Evolutionary conservation across 2,888 invertebrate genomes (phyloP), one percentile per base, ranked within the genome.

Genomic region (Leuctra nigra): DNA sequence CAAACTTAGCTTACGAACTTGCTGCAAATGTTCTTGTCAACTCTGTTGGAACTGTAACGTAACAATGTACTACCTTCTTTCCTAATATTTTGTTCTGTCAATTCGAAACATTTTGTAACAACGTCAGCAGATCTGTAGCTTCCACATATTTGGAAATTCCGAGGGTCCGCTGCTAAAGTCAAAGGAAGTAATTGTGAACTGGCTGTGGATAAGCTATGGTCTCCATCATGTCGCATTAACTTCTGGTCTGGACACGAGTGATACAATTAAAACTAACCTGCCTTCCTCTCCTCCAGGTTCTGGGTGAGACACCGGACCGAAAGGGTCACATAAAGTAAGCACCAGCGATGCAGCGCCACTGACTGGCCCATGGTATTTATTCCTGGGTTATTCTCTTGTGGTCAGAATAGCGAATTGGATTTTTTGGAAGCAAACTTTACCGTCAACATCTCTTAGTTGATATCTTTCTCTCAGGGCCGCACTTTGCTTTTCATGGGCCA

Each of bases 231-330:
- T 29, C 29, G 6, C 7, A 29, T 29, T 29, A 29, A 6, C 11
- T 11, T 11, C 11, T 29, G 29, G 29, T 7, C 29, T 29, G 29
- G 29, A 29, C 11, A 29, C 11, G n/a, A n/a, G n/a, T n/a, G n/a
- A n/a, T n/a, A n/a, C n/a, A 11, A 29, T 71, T 68, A 71, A 67
- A 68, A 68, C 68, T 75, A 75, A 74, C 75, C 70, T 72, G 71
- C 72, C 71, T 75, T 76, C 75, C 75, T 75, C 75, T 75, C 75
- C 75, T 74, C 70, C 75, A 76, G 76, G 76, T 76, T 73, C 62
- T 62, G 20, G 29, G 29, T 11, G 29, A 7, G n/a, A n/a, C n/a
- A n/a, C n/a, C n/a, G 29, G 29, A 11, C 41, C 41, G n/a, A 18
- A n/a, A n/a, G 16, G n/a, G 41, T 16, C 18, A 16, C 41, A 20